A percentile compares a stretch with the other conserved stretches of the same genome.
Evolutionary conservation across 1,140 invertebrate genomes (phyloP).

Genomic region (Platyscapa corneri): DNA sequence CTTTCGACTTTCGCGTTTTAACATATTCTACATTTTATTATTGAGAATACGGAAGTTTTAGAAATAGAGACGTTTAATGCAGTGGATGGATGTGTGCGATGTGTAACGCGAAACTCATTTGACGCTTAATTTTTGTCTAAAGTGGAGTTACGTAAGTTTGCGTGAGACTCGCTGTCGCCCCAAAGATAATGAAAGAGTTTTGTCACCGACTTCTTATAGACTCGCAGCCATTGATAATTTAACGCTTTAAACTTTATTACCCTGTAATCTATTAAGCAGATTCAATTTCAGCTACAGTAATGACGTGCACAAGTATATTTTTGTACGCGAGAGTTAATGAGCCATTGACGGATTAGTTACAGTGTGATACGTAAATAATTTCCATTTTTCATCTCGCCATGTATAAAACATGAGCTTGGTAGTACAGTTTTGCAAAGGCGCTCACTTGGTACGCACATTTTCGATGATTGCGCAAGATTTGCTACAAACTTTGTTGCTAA

Average conservation of each 20-base stretch:
- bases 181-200: not conserved
- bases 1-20: not conserved
- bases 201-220: not conserved
- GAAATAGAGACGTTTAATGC: not conserved
- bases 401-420: too few relatives aligned
- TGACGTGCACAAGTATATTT: not conserved
- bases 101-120: too few relatives aligned
- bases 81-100: not conserved
- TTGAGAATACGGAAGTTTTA: not conserved
- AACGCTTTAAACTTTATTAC: not conserved
- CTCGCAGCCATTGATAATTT: not conserved
- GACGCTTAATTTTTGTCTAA: not conserved
- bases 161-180: not conserved
- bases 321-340: not conserved
- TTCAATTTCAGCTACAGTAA: not conserved
- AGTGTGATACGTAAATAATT: not conserved
- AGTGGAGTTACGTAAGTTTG: not conserved
- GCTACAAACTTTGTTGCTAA: too few relatives aligned
- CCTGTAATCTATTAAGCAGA: slow-evolving; percentile 14
- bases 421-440: too few relatives aligned
- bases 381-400: not conserved
- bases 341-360: slow-evolving; percentile 2
- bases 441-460: too few relatives aligned
- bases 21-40: too few relatives aligned
- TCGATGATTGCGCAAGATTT: too few relatives aligned